Evolutionary conservation across 2,888 invertebrate species (phyloP).

Genomic region (Platynereis dumerilii): DNA sequence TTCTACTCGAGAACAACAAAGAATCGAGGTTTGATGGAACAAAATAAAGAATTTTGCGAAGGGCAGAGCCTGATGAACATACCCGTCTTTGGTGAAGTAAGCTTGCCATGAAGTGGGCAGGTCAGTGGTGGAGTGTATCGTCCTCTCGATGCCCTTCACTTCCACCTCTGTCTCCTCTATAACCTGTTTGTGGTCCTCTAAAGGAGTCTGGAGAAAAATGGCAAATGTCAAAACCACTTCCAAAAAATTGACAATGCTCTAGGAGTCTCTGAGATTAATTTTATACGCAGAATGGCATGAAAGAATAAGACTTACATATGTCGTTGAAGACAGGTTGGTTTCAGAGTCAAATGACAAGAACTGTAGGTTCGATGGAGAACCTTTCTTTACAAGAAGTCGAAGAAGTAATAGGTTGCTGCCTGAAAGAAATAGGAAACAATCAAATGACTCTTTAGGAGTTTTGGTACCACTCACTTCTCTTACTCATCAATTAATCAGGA

Average conservation of each 20-base stretch:
- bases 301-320: slow-evolving; percentile 53
- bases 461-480: no score
- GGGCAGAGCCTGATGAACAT: no score
- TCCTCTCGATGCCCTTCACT: slow-evolving; percentile 59
- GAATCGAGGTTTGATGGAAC: no score
- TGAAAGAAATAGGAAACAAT: slow-evolving; percentile 34
- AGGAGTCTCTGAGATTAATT: no score
- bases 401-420: slow-evolving; percentile 62
- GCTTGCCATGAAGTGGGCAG: slow-evolving; percentile 62
- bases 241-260: no score
- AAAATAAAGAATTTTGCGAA: no score
- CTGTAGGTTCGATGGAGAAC: slow-evolving; percentile 49
- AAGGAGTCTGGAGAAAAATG: slow-evolving; percentile 42
- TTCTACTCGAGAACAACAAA: no score
- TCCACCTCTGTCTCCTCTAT: slow-evolving; percentile 54
- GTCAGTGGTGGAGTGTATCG: slow-evolving; percentile 56
- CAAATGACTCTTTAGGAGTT: no score
- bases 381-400: slow-evolving; percentile 57
- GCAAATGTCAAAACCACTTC: no score
- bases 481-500: no score
- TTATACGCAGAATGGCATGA: no score
- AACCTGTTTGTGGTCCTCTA: slow-evolving; percentile 53
- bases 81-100: slow-evolving; percentile 61
- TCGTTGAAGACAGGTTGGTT: slow-evolving; percentile 55
- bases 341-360: slow-evolving; percentile 62